Evolutionary conservation across 2,113 vertebrate species (phyloP).

Genomic region (Xiphophorus hellerii): DNA sequence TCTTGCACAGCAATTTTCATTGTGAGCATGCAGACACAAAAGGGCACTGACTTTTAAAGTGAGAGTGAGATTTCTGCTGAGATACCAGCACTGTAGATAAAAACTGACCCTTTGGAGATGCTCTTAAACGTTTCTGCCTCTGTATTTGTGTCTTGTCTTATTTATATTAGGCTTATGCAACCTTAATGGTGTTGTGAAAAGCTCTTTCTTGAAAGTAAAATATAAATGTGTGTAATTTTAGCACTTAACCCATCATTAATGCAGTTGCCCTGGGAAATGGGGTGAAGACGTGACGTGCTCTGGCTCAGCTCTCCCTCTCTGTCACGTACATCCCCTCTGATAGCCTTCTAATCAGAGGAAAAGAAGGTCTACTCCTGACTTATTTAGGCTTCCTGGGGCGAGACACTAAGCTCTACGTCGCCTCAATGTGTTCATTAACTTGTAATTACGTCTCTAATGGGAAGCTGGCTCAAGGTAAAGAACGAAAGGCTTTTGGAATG

Average conservation of each 20-base stretch:
- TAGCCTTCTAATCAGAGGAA: not conserved
- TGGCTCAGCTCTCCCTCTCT: not conserved
- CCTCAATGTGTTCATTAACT: not conserved
- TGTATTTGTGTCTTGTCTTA: constrained; percentile 9
- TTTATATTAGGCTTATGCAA: constrained; percentile 34
- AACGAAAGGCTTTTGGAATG: not conserved
- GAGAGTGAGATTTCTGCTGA: constrained; percentile 55
- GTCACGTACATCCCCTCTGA: not conserved
- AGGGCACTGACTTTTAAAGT: constrained; percentile 36
- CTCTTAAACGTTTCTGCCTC: constrained; percentile 23
- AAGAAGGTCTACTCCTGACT: not conserved
- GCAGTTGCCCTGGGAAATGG: constrained; percentile 40
- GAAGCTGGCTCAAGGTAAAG: not conserved
- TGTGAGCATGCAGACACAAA: constrained; percentile 60
- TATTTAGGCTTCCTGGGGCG: not conserved
- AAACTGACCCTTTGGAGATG: constrained; percentile 37
- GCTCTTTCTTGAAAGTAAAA: constrained; percentile 49
- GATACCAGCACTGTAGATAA: constrained; percentile 28
- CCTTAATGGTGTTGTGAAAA: constrained; percentile 44
- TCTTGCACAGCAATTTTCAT: constrained; percentile 61
- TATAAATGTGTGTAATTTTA: constrained; percentile 65
- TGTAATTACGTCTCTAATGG: not conserved
- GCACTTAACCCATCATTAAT: constrained; percentile 72
- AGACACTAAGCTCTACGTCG: not conserved
- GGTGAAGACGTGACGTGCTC: not conserved